Base-by-base conservation (phyloP, 2,797 vertebrate species). In the Pseudochirops cupreus region DNA sequence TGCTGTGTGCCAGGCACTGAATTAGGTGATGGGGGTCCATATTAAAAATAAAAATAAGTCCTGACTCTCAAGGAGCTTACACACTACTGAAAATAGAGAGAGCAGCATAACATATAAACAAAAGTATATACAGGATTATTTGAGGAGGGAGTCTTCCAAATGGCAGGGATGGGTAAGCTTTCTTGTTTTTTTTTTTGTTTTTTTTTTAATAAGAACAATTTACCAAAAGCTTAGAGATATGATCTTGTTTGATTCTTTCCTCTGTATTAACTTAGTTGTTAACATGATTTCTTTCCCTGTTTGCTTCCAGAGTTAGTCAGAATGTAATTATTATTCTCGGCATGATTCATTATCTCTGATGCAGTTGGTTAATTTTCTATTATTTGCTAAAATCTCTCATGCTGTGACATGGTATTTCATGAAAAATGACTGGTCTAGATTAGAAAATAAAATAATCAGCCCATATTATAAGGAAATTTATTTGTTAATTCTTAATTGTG, bases 381-480 rank as follows among this genome's bases (percentile, higher is more conserved):
- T 91, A 91, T 92, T 92, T 95, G 59, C n/a, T 93, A 52, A 90
- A 94, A 24, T 95, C 24, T 67, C n/a, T 93, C 90, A 91, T 92
- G 56, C 21, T 93, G 31, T 94, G 95, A 94, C 91, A 95, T 67
- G 94, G 91, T 57, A 91, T 58, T 92, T 92, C 91, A 93, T 62
- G 56, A 96, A 95, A 58, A 92, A 57, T 50, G n/a, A 62, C 29
- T 93, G 1, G 31, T 90, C 50, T 54, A 92, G 54, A 93, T 95
- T 87, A 96, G 93, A n/a, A 94, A 95, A 39, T 46, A 95, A 96
- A 96, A 95, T 56, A 95, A 94, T 46, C 74, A 87, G 39, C 1
- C 1, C 55, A 92, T 24, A 28, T 18, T 95, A 92, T 3, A 26
- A 13, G 91, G 82, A 87, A 94, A 54, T 14, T 58, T 87, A 11